These are phyloP conservation scores for Telenomus remus DNA, from an alignment of 1,140 invertebrate genomes.

Conservation along the genomic window DNA sequence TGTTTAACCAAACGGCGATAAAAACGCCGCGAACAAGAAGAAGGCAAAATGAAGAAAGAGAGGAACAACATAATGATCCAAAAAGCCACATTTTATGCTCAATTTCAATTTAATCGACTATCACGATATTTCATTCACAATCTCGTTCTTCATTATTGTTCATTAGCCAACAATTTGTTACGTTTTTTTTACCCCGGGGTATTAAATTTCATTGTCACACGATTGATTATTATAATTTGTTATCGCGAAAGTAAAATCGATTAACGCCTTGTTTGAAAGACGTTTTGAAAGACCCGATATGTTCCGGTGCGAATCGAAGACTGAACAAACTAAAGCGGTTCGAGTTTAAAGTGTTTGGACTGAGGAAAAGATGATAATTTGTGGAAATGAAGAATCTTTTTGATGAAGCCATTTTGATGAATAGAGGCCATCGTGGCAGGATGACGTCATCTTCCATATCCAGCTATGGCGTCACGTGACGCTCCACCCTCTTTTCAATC, in stretches of 20 bases:
- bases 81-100: conserved; percentile 39
- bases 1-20: conserved; percentile 34
- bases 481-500: conserved; percentile 77
- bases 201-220: too few species aligned
- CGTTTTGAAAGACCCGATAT: too few species aligned
- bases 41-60: neutral
- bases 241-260: too few species aligned
- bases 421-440: conserved; percentile 73
- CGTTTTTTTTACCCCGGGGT: neutral
- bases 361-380: conserved; percentile 41
- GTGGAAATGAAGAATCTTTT: conserved; percentile 63
- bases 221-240: too few species aligned
- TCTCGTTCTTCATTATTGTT: neutral
- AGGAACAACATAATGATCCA: conserved; percentile 19
- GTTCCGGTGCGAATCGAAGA: neutral
- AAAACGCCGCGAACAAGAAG: conserved; percentile 23
- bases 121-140: conserved; percentile 13
- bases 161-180: conserved; percentile 4
- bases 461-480: conserved; percentile 75
- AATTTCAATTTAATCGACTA: conserved; percentile 42
- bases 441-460: conserved; percentile 73
- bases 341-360: neutral
- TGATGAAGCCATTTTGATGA: conserved; percentile 72
- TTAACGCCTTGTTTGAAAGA: too few species aligned
- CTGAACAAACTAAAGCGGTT: neutral